phyloP scores from a whole-genome alignment of 2,113 vertebrate genomes.

The Pterophyllum scalare region DNA sequence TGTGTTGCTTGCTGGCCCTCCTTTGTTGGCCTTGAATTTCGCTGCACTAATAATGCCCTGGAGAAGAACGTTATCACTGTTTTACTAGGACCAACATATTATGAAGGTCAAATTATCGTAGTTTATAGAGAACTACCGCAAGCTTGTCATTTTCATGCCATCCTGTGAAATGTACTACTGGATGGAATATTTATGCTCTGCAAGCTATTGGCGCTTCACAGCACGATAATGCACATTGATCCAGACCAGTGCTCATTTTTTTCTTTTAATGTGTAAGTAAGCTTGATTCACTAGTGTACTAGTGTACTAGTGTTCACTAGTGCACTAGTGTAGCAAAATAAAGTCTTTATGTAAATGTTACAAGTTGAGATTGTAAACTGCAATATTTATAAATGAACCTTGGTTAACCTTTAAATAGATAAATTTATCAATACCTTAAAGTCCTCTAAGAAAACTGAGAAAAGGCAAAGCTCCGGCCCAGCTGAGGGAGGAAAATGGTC shows the following conservation, averaged over 20 bases:
- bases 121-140: not conserved
- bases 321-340: not conserved
- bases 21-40: not conserved
- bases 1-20: not conserved
- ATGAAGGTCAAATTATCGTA: not conserved
- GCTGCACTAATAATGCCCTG: not conserved
- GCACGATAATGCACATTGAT: not conserved
- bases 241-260: not conserved
- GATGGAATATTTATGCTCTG: accelerated
- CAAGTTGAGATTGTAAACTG: not conserved
- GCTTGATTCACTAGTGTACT: too few relatives aligned
- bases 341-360: not conserved
- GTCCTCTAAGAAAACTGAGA: not conserved
- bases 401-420: not conserved
- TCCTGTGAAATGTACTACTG: accelerated
- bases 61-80: not conserved
- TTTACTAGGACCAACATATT: not conserved
- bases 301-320: too few relatives aligned
- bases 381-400: not conserved
- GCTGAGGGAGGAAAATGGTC: not conserved
- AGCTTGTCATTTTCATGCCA: not conserved
- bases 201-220: not conserved
- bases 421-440: not conserved
- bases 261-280: not conserved
- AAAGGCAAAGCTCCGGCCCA: not conserved